A percentile compares a stretch with the other conserved stretches of the same genome.
These are phyloP conservation scores for Aphelenchoides avenae DNA, from an alignment of 1,140 invertebrate species.

Conservation along the genomic window DNA sequence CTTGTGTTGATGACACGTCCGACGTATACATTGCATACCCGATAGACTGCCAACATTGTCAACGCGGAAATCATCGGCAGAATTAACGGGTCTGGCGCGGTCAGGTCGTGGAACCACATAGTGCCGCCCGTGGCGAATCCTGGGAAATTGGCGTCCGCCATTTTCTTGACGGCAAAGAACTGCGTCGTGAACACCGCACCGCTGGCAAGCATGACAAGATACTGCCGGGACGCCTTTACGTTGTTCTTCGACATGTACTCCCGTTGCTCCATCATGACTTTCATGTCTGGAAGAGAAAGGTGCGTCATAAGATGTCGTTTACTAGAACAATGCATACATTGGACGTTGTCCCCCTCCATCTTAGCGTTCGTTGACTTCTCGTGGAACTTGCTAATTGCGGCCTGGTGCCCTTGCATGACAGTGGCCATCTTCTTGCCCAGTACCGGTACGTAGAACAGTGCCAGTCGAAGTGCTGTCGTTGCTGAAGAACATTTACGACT, in stretches of 20 bases:
- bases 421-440: slow-evolving; percentile 49
- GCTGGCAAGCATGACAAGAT: slow-evolving; percentile 46
- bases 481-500: too few relatives aligned
- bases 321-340: slow-evolving; percentile 50
- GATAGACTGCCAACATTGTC: slow-evolving; percentile 75
- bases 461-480: slow-evolving; percentile 44
- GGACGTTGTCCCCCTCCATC: slow-evolving; percentile 41
- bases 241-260: slow-evolving; percentile 51
- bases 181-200: slow-evolving; percentile 53
- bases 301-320: slow-evolving; percentile 4
- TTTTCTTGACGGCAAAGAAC: slow-evolving; percentile 55
- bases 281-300: slow-evolving; percentile 36
- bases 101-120: slow-evolving; percentile 87
- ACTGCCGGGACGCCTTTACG: slow-evolving; percentile 41
- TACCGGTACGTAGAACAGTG: slow-evolving; percentile 46
- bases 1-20: slow-evolving; percentile 2
- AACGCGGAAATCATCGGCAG: slow-evolving; percentile 77
- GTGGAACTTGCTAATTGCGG: slow-evolving; percentile 38
- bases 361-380: slow-evolving; percentile 43
- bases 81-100: slow-evolving; percentile 78
- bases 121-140: slow-evolving; percentile 68
- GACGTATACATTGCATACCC: slow-evolving; percentile 62
- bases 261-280: slow-evolving; percentile 52
- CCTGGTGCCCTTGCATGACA: too few relatives aligned
- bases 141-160: slow-evolving; percentile 42